A percentile compares a stretch with the other conserved stretches of the same genome.
Evolutionary conservation across 1,140 invertebrate genomes (phyloP).

Genomic region (Cataglyphis hispanica): DNA sequence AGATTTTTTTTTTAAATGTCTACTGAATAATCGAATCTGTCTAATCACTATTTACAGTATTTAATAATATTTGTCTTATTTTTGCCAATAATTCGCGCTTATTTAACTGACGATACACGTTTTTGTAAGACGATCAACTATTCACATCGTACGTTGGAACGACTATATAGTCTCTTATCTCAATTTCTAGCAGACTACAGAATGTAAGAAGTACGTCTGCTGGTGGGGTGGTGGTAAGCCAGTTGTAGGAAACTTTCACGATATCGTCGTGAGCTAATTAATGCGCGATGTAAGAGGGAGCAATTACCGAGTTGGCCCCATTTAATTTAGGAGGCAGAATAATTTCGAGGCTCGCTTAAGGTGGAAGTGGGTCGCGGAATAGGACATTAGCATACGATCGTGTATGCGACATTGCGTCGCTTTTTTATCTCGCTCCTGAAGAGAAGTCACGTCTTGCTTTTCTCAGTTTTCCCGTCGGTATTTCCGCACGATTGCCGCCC

Average conservation of each 20-base stretch:
- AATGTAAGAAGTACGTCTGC: conserved; percentile 71
- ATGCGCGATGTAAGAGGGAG: conserved; percentile 73
- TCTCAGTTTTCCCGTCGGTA: conserved; percentile 17
- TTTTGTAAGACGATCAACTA: conserved; percentile 27
- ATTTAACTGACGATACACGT: conserved; percentile 13
- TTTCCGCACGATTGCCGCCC: conserved; percentile 39
- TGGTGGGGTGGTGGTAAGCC: conserved; percentile 45
- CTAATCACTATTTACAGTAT: not conserved
- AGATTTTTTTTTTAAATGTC: no score
- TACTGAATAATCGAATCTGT: conserved; percentile 13
- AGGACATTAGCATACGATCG: conserved; percentile 67
- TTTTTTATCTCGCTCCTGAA: conserved; percentile 46
- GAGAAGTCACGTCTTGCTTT: conserved; percentile 35
- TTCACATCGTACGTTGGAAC: conserved; percentile 6
- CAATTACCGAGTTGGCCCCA: conserved; percentile 68
- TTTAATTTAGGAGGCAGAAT: conserved; percentile 72
- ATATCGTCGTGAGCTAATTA: conserved; percentile 77
- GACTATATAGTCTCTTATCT: conserved; percentile 40
- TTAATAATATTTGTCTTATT: not conserved
- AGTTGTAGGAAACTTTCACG: conserved; percentile 73
- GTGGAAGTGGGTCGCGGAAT: conserved; percentile 66
- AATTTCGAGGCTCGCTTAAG: conserved; percentile 53
- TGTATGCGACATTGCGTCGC: conserved; percentile 39
- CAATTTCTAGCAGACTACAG: conserved; percentile 40
- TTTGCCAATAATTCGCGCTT: conserved; percentile 13